Base-by-base conservation (phyloP, 2,797 vertebrate genomes). In the Nyctibius grandis region DNA sequence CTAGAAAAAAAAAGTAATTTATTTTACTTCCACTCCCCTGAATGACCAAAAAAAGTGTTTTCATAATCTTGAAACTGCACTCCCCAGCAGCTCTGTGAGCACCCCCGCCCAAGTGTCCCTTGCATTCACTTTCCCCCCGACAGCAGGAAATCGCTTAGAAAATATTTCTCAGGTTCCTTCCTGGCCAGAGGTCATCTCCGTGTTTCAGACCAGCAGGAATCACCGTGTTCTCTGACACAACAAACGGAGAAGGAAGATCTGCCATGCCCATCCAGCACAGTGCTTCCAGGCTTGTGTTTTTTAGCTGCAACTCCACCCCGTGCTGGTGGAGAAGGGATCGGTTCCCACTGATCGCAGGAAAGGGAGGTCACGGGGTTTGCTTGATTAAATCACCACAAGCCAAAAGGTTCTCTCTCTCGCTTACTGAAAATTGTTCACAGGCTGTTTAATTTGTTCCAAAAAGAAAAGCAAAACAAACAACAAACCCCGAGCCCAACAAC, bases 111-210 rank as follows among this genome's bases (percentile, higher is more conserved):
- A 70, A 89, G 45, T 7, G 28, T 82, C 63, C 36, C 85, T 70
- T 56, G 54, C 94, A 89, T 83, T 85, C 79, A 88, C 69, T 63
- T 80, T 81, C 36, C 90, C 91, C 93, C 57, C 81, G 83, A 57
- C 10, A 5, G 57, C 93, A 97, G 97, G 97, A 98, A 98, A 95
- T 90, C 6, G 0, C 95, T 96, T 84, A 84, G 86, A 96, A 96
- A 98, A 96, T 81, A 45, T 97, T 97, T 95, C 95, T 73, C 94
- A 94, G 92, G 93, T 97, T 97, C 95, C 94, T 96, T 97, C 93
- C 95, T 95, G 95, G 81, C 91, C 50, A 91, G 84, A 89, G 95
- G 91, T 94, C 90, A 92, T 20, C 59, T 91, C 67, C 1, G 25
- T 87, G 77, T 80, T 87, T 80, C 5, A 0, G 78, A 74, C 64